Conservation (phyloP, 2,888 invertebrate genomes). For the Tenthredo livida region DNA sequence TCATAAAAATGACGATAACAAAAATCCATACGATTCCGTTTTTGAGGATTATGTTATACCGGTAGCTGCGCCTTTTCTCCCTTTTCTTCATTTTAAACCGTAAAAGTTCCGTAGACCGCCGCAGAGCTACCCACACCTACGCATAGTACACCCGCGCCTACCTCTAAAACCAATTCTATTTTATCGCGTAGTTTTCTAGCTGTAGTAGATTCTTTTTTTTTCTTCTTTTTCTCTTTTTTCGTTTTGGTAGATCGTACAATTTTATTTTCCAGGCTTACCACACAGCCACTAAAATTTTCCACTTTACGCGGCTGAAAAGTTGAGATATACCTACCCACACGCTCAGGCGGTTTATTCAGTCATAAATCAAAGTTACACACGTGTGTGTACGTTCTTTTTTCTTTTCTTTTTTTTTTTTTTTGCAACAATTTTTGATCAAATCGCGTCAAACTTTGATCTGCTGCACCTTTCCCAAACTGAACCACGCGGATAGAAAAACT, state of each 20-base stretch:
- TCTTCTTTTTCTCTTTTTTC: background rate
- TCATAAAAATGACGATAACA: background rate
- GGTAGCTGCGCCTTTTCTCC: conserved; percentile 4
- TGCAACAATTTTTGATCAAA: background rate
- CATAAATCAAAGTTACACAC: background rate
- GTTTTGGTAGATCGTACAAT: conserved; percentile 20
- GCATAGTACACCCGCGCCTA: conserved; percentile 10
- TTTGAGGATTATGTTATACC: background rate
- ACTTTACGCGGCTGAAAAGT: background rate
- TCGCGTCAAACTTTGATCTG: conserved; percentile 3
- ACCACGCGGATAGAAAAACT: background rate
- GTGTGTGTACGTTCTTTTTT: too few species aligned
- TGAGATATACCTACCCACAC: conserved; percentile 23
- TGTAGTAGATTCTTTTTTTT: background rate
- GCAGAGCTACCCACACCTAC: background rate
- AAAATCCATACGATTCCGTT: background rate
- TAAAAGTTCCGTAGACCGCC: conserved; percentile 32
- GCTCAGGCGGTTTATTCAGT: background rate
- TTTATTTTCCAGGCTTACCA: conserved; percentile 40
- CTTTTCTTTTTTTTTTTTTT: background rate
- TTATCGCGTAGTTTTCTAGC: conserved; percentile 45
- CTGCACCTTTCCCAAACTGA: background rate
- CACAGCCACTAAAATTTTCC: conserved; percentile 18
- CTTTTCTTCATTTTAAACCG: conserved; percentile 24
- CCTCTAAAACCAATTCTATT: conserved; percentile 40